Percentiles rank a stretch among this genome's conserved stretches.
These are phyloP conservation scores for Otus scops DNA, from an alignment of 2,797 vertebrate species.

Conservation along the genomic window DNA sequence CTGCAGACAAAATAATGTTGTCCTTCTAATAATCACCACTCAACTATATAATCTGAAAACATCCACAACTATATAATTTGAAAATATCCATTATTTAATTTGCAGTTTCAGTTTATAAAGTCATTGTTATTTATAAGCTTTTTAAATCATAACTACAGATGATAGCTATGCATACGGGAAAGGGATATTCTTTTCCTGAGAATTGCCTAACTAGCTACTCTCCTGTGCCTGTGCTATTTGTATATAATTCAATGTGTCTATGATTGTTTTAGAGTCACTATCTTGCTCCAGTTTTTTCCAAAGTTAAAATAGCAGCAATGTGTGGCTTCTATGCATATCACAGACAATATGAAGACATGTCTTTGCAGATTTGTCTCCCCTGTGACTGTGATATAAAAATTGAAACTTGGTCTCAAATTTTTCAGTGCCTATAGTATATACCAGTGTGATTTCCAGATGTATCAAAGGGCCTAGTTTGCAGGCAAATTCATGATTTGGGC, in stretches of 20 bases:
- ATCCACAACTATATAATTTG: neutral
- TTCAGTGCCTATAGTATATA: neutral
- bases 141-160: neutral
- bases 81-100: neutral
- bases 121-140: neutral
- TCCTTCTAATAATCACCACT: neutral
- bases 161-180: accelerated
- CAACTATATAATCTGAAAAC: neutral
- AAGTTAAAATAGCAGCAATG: neutral
- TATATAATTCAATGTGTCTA: neutral
- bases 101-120: neutral
- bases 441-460: neutral
- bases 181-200: neutral
- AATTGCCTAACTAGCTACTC: neutral
- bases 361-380: neutral
- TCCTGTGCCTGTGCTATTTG: neutral
- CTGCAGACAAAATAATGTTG: neutral
- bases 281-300: neutral
- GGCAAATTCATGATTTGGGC: neutral
- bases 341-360: neutral
- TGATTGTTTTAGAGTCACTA: neutral
- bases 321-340: neutral
- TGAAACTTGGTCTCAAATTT: neutral
- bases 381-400: neutral
- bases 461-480: neutral